These are phyloP conservation scores for Philotrypesis tridentata DNA, from an alignment of 1,140 invertebrate species.

Conservation along the genomic window DNA sequence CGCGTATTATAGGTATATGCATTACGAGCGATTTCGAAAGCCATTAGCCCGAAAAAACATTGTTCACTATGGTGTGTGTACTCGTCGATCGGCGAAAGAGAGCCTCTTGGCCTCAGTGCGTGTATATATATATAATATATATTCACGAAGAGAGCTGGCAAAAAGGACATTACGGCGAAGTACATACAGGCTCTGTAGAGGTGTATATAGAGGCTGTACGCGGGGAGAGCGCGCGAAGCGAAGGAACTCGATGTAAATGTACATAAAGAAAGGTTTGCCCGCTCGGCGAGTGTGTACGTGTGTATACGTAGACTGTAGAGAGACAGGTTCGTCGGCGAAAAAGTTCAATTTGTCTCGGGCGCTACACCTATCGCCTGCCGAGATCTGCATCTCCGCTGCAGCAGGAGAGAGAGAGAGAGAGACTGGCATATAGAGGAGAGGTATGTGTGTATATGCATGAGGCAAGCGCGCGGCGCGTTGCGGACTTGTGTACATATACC, in stretches of 20 bases:
- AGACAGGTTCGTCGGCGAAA: conserved; percentile 52
- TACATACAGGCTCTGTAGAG: not conserved
- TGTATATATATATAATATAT: too few species aligned
- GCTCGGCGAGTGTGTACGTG: not conserved
- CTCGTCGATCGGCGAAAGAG: too few species aligned
- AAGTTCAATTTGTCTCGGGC: conserved; percentile 55
- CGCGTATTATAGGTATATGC: too few species aligned
- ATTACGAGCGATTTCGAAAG: too few species aligned
- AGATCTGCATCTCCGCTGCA: conserved; percentile 44
- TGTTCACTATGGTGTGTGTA: too few species aligned
- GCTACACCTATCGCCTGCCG: conserved; percentile 41
- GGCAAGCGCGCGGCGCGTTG: not conserved
- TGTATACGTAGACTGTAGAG: not conserved
- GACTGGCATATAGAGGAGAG: too few species aligned
- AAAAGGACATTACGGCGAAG: too few species aligned
- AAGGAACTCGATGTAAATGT: not conserved
- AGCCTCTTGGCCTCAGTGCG: too few species aligned
- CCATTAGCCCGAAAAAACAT: too few species aligned
- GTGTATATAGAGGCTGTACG: too few species aligned
- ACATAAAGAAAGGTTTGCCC: not conserved
- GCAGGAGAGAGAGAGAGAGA: not conserved
- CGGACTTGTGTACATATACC: not conserved
- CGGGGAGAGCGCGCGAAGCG: too few species aligned
- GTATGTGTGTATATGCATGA: not conserved
- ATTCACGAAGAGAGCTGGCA: too few species aligned